These are phyloP conservation scores for Drosophila bipectinata DNA, from an alignment of 1,140 invertebrate species.

Conservation along the genomic window DNA sequence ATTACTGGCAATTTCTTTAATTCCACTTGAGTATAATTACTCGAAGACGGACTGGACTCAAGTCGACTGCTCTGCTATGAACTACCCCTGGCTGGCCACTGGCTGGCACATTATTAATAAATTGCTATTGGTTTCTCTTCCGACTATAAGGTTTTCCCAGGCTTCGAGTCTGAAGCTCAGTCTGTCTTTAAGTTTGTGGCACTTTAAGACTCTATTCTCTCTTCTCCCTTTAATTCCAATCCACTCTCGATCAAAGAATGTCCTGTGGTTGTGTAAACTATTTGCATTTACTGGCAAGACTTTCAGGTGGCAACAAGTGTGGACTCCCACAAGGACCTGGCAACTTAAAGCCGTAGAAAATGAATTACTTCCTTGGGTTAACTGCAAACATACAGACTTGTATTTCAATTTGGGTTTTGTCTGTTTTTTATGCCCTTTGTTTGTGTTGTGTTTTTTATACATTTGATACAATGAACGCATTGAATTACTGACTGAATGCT, in stretches of 20 bases:
- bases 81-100: conserved; percentile 4
- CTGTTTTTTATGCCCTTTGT: not conserved
- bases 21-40: conserved; percentile 73
- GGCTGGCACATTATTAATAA: conserved; percentile 44
- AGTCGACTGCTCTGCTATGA: not conserved
- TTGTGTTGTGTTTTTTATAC: conserved; percentile 35
- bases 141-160: conserved; percentile 7
- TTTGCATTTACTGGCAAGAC: not conserved
- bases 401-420: conserved; percentile 17
- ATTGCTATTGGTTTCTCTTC: conserved; percentile 51
- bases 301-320: conserved; percentile 17
- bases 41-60: conserved; percentile 7
- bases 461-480: conserved; percentile 51
- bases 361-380: conserved; percentile 8
- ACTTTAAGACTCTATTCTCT: not conserved
- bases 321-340: not conserved
- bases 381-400: not conserved
- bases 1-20: conserved; percentile 74
- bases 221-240: not conserved
- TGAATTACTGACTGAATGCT: conserved; percentile 62
- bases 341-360: not conserved
- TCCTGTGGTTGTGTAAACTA: conserved; percentile 1
- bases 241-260: conserved; percentile 16
- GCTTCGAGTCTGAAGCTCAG: not conserved
- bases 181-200: conserved; percentile 1